Evolutionary conservation across 2,888 invertebrate genomes (phyloP).

Genomic region (Mongoloraphidia duomilia): DNA sequence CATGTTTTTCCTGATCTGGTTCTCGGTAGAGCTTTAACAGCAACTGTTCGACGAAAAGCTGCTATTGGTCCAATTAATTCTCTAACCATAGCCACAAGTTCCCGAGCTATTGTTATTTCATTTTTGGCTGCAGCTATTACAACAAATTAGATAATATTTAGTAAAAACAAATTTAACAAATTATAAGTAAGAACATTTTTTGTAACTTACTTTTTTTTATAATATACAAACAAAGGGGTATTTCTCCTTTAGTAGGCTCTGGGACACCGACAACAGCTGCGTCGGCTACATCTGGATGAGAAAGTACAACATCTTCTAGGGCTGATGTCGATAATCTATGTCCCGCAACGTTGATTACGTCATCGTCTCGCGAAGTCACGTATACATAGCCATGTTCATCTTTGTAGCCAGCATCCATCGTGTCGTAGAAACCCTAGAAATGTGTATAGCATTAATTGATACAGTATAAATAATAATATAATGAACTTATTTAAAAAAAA

Average conservation of each 20-base stretch:
- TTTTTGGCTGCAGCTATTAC: conserved; percentile 31
- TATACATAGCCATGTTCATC: conserved; percentile 74
- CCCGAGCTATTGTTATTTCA: conserved; percentile 37
- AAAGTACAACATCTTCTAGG: conserved; percentile 76
- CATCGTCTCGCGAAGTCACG: conserved; percentile 84
- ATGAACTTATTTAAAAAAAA: no score
- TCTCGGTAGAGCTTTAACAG: conserved; percentile 69
- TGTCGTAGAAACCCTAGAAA: conserved; percentile 73
- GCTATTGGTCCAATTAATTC: conserved; percentile 75
- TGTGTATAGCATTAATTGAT: background rate
- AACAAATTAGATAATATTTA: background rate
- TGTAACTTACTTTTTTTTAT: conserved; percentile 41
- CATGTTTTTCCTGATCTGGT: conserved; percentile 74
- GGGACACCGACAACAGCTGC: conserved; percentile 84
- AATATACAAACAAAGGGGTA: conserved; percentile 78
- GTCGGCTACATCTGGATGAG: conserved; percentile 75
- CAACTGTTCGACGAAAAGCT: conserved; percentile 64
- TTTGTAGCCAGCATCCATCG: conserved; percentile 85
- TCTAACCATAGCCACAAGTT: conserved; percentile 43
- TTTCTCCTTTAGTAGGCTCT: conserved; percentile 78
- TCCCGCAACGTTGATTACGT: conserved; percentile 91
- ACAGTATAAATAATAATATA: no score
- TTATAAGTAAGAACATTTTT: background rate
- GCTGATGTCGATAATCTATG: conserved; percentile 82
- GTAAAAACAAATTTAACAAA: background rate